Conservation (phyloP, 2,113 vertebrate genomes). For the Indicator maculatus region DNA sequence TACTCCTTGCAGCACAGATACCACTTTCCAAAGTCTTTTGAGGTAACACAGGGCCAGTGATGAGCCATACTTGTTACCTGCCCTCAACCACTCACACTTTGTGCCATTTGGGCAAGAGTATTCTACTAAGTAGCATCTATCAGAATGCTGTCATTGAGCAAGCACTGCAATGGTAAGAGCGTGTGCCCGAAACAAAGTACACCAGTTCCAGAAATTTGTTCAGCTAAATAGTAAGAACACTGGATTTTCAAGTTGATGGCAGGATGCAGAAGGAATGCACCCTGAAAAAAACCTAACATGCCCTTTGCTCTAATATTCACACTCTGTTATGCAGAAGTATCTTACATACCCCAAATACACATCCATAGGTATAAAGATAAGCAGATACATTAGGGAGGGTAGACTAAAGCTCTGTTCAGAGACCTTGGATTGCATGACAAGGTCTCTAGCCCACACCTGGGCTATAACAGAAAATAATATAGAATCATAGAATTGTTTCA, state of each 20-base stretch:
- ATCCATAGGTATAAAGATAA: not conserved
- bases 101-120: not conserved
- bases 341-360: not conserved
- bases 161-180: not conserved
- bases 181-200: not conserved
- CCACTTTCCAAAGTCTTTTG: not conserved
- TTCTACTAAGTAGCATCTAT: not conserved
- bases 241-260: not conserved
- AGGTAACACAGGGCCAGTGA: not conserved
- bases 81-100: not conserved
- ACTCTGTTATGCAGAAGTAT: not conserved
- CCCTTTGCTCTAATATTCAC: not conserved
- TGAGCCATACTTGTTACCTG: not conserved
- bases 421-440: not conserved
- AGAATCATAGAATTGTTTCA: too few species aligned
- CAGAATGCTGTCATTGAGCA: not conserved
- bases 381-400: not conserved
- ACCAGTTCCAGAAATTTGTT: not conserved
- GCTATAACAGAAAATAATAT: not conserved
- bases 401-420: not conserved
- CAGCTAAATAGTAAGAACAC: not conserved
- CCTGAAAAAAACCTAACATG: not conserved
- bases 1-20: not conserved
- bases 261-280: not conserved
- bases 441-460: not conserved